A percentile compares a stretch with the other conserved stretches of the same genome.
Evolutionary conservation across 2,888 invertebrate genomes (phyloP).

Genomic region (Drosophila limbata): DNA sequence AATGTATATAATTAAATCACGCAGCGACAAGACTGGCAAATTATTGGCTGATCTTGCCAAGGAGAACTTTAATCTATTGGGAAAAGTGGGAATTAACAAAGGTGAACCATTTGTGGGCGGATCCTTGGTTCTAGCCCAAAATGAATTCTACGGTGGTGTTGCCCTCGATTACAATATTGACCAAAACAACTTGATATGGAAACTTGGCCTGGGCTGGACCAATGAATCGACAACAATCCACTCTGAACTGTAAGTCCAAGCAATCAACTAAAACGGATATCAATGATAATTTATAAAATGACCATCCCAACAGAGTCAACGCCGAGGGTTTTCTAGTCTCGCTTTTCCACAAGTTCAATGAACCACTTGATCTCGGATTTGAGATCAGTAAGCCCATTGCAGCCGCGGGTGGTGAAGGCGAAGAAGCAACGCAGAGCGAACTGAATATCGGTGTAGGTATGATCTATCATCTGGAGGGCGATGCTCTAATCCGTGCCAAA

Average conservation of each 20-base stretch:
- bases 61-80: conserved; percentile 91
- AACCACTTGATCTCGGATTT: conserved; percentile 48
- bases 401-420: background rate
- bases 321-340: conserved; percentile 54
- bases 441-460: conserved; percentile 95
- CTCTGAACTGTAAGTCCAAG: conserved; percentile 92
- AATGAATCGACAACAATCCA: conserved; percentile 95
- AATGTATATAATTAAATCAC: background rate
- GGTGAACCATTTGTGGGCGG: conserved; percentile 91
- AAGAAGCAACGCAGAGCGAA: conserved; percentile 87
- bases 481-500: conserved; percentile 95
- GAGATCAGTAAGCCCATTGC: conserved; percentile 39
- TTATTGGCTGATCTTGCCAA: conserved; percentile 93
- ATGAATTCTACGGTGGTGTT: conserved; percentile 96
- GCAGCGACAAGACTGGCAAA: conserved; percentile 88
- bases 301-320: conserved; percentile 31
- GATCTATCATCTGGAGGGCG: conserved; percentile 92
- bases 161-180: conserved; percentile 94
- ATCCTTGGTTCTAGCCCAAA: conserved; percentile 92
- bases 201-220: conserved; percentile 95
- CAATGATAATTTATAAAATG: no score
- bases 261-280: no score
- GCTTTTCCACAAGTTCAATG: conserved; percentile 54
- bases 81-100: conserved; percentile 91
- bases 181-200: conserved; percentile 93